Evolutionary conservation across 2,888 invertebrate genomes (phyloP).

Genomic region (Tiphia femorata): DNA sequence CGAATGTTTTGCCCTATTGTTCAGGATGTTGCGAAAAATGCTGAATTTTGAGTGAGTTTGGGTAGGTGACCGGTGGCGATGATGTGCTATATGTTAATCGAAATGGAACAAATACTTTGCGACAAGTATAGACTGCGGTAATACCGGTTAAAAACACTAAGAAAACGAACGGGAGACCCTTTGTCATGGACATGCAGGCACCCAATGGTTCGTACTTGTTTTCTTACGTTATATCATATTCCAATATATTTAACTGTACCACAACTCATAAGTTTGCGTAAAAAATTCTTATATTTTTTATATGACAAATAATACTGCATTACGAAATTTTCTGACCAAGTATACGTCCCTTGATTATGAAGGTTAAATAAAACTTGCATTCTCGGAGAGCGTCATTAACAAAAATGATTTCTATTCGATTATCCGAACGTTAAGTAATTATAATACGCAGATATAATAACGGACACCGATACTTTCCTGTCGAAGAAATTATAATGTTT

Average conservation of each 20-base stretch:
- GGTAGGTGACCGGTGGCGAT: conserved; percentile 26
- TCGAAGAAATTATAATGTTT: too few relatives aligned
- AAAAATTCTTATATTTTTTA: conserved; percentile 16
- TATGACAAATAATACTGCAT: conserved; percentile 19
- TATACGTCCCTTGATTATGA: neutral
- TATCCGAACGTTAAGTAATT: too few relatives aligned
- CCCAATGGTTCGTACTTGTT: conserved; percentile 66
- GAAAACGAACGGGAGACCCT: conserved; percentile 51
- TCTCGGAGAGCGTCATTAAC: neutral
- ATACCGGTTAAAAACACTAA: conserved; percentile 51
- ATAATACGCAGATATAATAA: too few relatives aligned
- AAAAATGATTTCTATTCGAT: too few relatives aligned
- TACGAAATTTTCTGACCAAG: conserved; percentile 19
- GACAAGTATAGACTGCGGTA: conserved; percentile 54
- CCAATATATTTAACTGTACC: conserved; percentile 28
- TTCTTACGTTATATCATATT: conserved; percentile 31
- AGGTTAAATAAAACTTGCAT: neutral
- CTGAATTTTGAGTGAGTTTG: conserved; percentile 33
- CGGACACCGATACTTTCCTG: too few relatives aligned
- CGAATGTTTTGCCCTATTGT: conserved; percentile 59
- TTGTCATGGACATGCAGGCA: conserved; percentile 69
- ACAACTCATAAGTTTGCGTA: conserved; percentile 24
- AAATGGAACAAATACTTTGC: conserved; percentile 45
- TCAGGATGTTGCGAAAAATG: conserved; percentile 45
- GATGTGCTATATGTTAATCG: conserved; percentile 41